Evolutionary conservation across 2,888 invertebrate species (phyloP), one percentile per base, ranked within the genome.

Genomic region (Pheosia gnoma): DNA sequence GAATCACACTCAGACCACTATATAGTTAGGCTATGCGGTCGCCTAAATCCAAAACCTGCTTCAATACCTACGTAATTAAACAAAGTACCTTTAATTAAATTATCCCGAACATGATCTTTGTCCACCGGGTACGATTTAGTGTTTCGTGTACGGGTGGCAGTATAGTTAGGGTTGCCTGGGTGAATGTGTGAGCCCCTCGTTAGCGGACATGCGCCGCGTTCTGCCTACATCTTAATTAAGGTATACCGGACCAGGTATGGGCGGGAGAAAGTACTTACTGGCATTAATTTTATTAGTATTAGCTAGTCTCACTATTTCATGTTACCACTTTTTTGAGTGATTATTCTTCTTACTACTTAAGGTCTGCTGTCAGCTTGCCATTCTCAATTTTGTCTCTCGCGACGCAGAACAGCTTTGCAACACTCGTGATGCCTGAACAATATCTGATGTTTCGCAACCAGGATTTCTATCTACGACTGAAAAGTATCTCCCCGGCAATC

Each of bases 171-270:
- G 68, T 76, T 76, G 79, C 77, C 66, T 74, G 68, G 78, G 84
- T 85, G 85, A 85, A 81, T 80, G 89, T 87, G 90, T 86, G 86
- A 82, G 85, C 79, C 78, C 72, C 91, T 92, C 90, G 92, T 92
- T 92, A 92, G 91, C 77, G 84, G 74, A 90, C 90, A 90, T 81
- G 85, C 82, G 79, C 87, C 81, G 75, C 83, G 87, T 83, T 88
- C 89, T 86, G 86, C 84, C 89, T 91, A 92, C 92, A 92, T 90
- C 92, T 93, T 93, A 90, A 93, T 93, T 92, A 93, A 90, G 82
- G 63, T 65, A 62, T 75, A 72, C 78, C 72, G 74, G 72, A 74
- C 69, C 41, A 43, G 53, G 74, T 60, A 74, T 59, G 56, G 77
- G 53, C 9, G 51, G 41, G 36, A 55, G 70, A 62, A 81, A 81